Conservation (phyloP, 2,113 vertebrate species). For the Dipodomys merriami region DNA sequence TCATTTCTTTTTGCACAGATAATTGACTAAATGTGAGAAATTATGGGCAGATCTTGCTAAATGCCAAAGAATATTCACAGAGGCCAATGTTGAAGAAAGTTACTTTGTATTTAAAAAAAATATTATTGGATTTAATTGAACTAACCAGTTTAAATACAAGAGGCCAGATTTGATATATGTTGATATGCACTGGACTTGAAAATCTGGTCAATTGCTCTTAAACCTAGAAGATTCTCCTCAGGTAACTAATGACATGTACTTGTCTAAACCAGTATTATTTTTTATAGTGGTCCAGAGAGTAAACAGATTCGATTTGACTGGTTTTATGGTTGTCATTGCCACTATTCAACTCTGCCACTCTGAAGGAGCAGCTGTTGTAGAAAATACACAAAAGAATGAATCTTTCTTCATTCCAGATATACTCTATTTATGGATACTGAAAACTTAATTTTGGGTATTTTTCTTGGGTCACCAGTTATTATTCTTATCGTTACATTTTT, state of each 20-base stretch:
- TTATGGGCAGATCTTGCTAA: neutral
- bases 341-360: neutral
- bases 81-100: neutral
- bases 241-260: neutral
- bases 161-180: neutral
- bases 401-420: neutral
- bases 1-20: neutral
- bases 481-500: slow-evolving; percentile 20
- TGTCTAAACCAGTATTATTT: neutral
- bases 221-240: neutral
- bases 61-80: neutral
- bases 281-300: neutral
- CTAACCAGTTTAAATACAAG: slow-evolving; percentile 15
- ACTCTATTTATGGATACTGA: neutral
- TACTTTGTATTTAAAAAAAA: neutral
- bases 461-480: neutral
- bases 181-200: neutral
- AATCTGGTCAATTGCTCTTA: neutral
- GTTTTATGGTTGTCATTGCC: neutral
- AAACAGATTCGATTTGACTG: neutral
- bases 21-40: neutral
- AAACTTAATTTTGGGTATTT: slow-evolving; percentile 34
- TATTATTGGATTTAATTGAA: neutral
- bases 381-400: neutral
- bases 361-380: neutral